Evolutionary conservation across 1,140 invertebrate species (phyloP), one percentile per base, ranked within the genome.

Genomic region (Euwallacea fornicatus): DNA sequence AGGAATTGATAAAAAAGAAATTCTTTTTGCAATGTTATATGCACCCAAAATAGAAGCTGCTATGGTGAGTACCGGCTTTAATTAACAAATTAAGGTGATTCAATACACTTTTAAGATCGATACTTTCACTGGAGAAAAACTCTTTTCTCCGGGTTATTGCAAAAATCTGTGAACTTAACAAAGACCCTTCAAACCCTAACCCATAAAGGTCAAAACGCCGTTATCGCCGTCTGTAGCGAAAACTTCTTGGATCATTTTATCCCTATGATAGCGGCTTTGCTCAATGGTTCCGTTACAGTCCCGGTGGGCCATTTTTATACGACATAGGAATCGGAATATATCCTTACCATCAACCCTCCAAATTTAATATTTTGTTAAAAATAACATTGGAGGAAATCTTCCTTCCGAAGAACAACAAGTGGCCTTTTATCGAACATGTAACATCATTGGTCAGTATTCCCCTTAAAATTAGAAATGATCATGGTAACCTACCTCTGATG

Each of bases 261-360:
- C 10, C 78, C 84, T 2, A 76, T 82, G n/a, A 81, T 86, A 54
- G 84, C 83, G 0, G 76, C 81, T 2, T 77, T 86, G 21, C 85
- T 82, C 54, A 76, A 84, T 2, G 85, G 86, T 1, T 84, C 84
- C n/a, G 82, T 84, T 8, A 63, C 84, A 11, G 83, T 86, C 7
- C 84, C 87, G 0, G 56, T 88, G 0, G 89, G 88, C 79, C 79
- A 84, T 3, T 76, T 78, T n/a, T 89, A 88, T 66, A 83, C 84
- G 0, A 80, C 83, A 80, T 79, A 75, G 59, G 86, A 87, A 82
- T 72, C 86, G 0, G 76, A 78, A 47, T 83, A 86, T 76, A 80
- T 80, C 2, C 46, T 85, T 7, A 77, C 72, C 9, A 85, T 87
- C 75, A 82, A 83, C 0, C 83, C 84, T 72, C 85, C 86, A 16